Percentiles rank a stretch among this genome's conserved stretches.
Conservation (phyloP, 1,140 invertebrate species). For the Homalodisca vitripennis region DNA sequence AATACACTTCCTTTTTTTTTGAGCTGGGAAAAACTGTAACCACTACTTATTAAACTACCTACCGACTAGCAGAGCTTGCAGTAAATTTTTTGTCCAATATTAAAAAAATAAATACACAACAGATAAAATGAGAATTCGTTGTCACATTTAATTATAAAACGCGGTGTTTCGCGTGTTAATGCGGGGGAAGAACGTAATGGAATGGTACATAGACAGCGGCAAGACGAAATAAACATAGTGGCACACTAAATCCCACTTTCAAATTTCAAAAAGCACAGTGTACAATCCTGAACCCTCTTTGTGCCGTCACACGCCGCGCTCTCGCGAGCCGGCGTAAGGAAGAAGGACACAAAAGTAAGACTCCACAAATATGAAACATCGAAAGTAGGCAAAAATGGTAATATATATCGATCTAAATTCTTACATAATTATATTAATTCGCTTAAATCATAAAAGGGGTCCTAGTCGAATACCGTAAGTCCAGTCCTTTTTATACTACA, state of each 20-base stretch:
- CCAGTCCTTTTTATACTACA: conserved; percentile 16
- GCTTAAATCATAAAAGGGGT: conserved; percentile 22
- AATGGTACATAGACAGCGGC: conserved; percentile 13
- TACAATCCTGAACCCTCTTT: conserved; percentile 4
- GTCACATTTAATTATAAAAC: neutral
- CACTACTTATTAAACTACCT: conserved; percentile 23
- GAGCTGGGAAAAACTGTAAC: neutral
- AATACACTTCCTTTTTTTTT: neutral
- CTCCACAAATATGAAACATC: conserved; percentile 1
- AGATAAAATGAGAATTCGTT: too few species aligned
- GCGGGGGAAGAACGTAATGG: neutral
- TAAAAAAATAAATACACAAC: too few species aligned
- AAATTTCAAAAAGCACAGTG: conserved; percentile 24
- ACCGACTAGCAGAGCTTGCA: conserved; percentile 11
- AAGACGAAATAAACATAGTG: conserved; percentile 14
- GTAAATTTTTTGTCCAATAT: neutral
- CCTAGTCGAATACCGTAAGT: conserved; percentile 24
- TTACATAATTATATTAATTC: conserved; percentile 1
- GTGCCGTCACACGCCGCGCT: neutral
- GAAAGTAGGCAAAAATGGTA: conserved; percentile 26
- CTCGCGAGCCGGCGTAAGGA: neutral
- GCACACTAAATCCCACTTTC: conserved; percentile 13
- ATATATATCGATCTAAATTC: conserved; percentile 2
- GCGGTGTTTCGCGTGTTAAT: neutral
- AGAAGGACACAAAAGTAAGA: too few species aligned